These are phyloP conservation scores for Axis porcinus DNA, from an alignment of 2,113 vertebrate genomes.

Conservation along the genomic window DNA sequence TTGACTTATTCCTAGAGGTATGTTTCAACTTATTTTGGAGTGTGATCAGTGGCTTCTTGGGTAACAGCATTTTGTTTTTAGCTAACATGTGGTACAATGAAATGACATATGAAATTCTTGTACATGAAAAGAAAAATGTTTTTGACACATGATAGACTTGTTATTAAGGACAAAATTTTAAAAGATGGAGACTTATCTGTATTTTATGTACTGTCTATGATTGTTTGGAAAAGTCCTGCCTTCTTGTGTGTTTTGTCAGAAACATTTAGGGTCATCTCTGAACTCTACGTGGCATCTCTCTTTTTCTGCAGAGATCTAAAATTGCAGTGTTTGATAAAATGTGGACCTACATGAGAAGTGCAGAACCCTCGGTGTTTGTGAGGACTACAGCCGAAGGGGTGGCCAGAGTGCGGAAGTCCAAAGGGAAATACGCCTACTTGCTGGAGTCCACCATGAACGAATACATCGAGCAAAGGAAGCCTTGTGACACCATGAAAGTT, in stretches of 20 bases:
- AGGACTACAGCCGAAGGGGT: slow-evolving; percentile 99
- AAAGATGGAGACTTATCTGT: background rate
- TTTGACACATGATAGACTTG: background rate
- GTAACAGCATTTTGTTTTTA: background rate
- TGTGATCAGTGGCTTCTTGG: background rate
- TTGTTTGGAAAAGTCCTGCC: background rate
- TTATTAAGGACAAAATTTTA: background rate
- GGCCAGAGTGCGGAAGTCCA: slow-evolving; percentile 96
- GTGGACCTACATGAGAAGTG: slow-evolving; percentile 99
- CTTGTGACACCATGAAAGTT: slow-evolving; percentile 99
- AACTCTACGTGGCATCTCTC: slow-evolving; percentile 38
- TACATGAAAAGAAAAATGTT: background rate
- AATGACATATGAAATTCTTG: background rate
- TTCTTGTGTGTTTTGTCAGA: slow-evolving; percentile 31
- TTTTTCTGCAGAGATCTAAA: slow-evolving; percentile 93
- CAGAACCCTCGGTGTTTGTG: slow-evolving; percentile 99
- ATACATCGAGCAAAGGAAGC: slow-evolving; percentile 99
- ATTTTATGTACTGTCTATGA: fast-evolving
- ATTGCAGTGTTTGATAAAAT: slow-evolving; percentile 99
- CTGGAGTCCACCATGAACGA: slow-evolving; percentile 99
- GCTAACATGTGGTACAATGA: background rate
- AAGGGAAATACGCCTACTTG: slow-evolving; percentile 99
- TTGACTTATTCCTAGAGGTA: background rate
- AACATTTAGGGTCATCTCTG: slow-evolving; percentile 23
- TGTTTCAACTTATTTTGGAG: background rate